Percentiles rank a stretch among this genome's conserved stretches.
Evolutionary conservation across 1,140 invertebrate species (phyloP).

Genomic region (Medauroidea extradentata): DNA sequence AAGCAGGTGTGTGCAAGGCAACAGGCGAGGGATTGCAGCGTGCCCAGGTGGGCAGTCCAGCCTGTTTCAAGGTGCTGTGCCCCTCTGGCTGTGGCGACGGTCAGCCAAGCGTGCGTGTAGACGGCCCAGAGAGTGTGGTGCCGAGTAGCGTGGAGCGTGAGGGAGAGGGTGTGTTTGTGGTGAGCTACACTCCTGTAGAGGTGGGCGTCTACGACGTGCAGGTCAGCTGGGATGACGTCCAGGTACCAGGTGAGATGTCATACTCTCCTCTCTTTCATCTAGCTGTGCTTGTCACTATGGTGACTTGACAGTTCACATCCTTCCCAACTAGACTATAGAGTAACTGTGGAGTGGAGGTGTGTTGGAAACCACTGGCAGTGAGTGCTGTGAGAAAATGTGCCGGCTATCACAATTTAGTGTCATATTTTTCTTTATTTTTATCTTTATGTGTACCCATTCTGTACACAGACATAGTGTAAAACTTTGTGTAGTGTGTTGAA

Average conservation of each 20-base stretch:
- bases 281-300: too few species aligned
- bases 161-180: slow-evolving; percentile 53
- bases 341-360: too few species aligned
- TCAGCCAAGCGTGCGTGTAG: slow-evolving; percentile 47
- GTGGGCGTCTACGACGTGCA: slow-evolving; percentile 68
- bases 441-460: too few species aligned
- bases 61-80: slow-evolving; percentile 28
- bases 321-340: too few species aligned
- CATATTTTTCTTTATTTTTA: too few species aligned
- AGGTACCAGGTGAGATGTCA: slow-evolving; percentile 46
- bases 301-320: too few species aligned
- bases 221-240: slow-evolving; percentile 66
- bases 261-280: too few species aligned
- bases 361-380: too few species aligned
- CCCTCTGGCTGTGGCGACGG: slow-evolving; percentile 49
- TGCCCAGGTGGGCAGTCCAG: slow-evolving; percentile 48
- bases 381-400: too few species aligned
- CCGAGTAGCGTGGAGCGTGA: slow-evolving; percentile 51
- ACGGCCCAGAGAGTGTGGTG: slow-evolving; percentile 64
- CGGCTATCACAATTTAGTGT: too few species aligned
- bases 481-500: too few species aligned
- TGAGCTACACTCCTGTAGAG: slow-evolving; percentile 64
- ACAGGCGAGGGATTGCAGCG: slow-evolving; percentile 59
- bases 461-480: too few species aligned
- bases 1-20: slow-evolving; percentile 55